These are phyloP conservation scores for Xylota segnis DNA, from an alignment of 2,888 invertebrate genomes.

Conservation along the genomic window DNA sequence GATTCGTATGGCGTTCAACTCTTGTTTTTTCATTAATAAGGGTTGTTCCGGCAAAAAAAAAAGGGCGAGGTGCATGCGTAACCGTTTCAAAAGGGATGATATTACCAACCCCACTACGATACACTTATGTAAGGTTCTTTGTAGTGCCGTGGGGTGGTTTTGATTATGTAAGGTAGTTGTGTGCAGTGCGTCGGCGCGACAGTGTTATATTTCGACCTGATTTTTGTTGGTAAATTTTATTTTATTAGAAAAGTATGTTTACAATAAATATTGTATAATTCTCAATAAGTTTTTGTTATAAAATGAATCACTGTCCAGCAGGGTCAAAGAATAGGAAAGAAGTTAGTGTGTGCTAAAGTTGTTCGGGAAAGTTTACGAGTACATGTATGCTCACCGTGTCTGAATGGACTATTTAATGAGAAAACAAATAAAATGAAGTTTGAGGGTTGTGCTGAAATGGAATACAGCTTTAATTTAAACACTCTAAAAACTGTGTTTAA, in stretches of 20 bases:
- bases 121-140: conserved; percentile 22
- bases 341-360: too few species aligned
- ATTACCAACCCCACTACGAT: conserved; percentile 33
- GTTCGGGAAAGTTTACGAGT: too few species aligned
- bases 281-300: too few species aligned
- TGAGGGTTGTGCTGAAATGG: too few species aligned
- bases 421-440: too few species aligned
- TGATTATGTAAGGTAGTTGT: conserved; percentile 47
- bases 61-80: conserved; percentile 68
- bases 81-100: conserved; percentile 57
- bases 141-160: conserved; percentile 31
- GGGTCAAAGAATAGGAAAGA: too few species aligned
- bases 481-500: too few species aligned
- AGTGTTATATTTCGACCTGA: conserved; percentile 13
- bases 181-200: conserved; percentile 60
- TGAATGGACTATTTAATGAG: too few species aligned
- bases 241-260: not conserved
- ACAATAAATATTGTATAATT: not conserved
- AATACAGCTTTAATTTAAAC: too few species aligned
- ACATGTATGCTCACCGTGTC: too few species aligned
- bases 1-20: not conserved
- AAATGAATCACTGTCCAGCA: too few species aligned
- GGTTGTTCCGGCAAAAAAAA: conserved; percentile 38
- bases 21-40: conserved; percentile 15
- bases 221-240: not conserved